Evolutionary conservation across 2,113 vertebrate genomes (phyloP).

Genomic region (Cephalopholis sonnerati): DNA sequence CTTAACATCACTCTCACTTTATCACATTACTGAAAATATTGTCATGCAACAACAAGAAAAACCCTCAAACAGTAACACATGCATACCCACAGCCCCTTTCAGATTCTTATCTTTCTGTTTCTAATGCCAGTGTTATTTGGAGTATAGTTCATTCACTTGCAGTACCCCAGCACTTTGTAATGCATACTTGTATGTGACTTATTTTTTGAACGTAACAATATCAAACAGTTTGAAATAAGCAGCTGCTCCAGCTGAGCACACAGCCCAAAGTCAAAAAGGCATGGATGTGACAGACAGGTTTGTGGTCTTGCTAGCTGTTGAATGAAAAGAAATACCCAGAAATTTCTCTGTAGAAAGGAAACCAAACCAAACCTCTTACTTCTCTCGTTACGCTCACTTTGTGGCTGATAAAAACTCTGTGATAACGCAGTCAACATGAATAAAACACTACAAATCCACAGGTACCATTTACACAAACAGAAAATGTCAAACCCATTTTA

Average conservation of each 20-base stretch:
- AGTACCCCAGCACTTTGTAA: background rate
- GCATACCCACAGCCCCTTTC: background rate
- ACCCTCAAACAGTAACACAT: no score
- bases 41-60: no score
- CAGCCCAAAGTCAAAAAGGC: background rate
- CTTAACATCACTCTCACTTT: background rate
- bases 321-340: background rate
- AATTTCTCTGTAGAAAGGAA: slow-evolving; percentile 34
- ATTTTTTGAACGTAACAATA: background rate
- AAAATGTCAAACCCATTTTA: background rate
- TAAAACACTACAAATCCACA: background rate
- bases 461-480: background rate
- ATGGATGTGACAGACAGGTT: background rate
- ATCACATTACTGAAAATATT: no score
- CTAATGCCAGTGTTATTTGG: background rate
- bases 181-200: background rate
- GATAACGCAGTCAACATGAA: background rate
- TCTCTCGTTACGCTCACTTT: background rate
- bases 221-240: background rate
- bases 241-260: background rate
- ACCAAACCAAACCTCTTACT: slow-evolving; percentile 5
- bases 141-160: background rate
- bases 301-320: slow-evolving; percentile 16
- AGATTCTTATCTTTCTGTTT: background rate
- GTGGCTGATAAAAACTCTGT: background rate